Percentiles rank a stretch among this genome's conserved stretches.
Evolutionary conservation across 2,797 vertebrate genomes (phyloP).

Genomic region (Cryptoprocta ferox): DNA sequence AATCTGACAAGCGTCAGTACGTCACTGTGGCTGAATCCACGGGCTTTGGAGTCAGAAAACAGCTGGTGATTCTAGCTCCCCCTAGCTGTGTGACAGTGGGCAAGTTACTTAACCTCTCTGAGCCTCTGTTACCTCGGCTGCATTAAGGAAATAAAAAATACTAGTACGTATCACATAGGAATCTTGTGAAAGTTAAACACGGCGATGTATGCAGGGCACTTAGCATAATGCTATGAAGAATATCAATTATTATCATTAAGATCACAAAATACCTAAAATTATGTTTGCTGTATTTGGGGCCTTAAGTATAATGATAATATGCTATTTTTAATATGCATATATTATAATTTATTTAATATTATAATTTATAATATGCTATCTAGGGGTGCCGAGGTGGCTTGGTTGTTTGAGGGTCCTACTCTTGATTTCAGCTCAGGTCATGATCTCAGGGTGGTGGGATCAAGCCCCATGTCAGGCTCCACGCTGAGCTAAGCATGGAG

Average conservation of each 20-base stretch:
- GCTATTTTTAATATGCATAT: background rate
- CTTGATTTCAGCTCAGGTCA: no score
- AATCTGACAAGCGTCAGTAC: background rate
- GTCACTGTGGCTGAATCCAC: background rate
- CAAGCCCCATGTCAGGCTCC: no score
- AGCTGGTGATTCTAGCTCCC: background rate
- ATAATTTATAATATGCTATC: no score
- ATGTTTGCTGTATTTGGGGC: background rate
- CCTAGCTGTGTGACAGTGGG: background rate
- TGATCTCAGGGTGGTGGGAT: no score
- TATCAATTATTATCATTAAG: background rate
- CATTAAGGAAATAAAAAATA: background rate
- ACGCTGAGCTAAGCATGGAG: no score
- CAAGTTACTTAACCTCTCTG: background rate
- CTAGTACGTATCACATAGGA: background rate
- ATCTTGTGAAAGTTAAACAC: background rate
- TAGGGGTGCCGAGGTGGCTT: no score
- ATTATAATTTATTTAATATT: no score
- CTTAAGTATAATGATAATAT: background rate
- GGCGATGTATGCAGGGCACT: rapidly evolving
- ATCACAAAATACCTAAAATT: background rate
- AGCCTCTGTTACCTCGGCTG: background rate
- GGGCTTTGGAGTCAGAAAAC: background rate
- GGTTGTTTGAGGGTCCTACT: no score
- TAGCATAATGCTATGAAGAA: background rate